A percentile compares a stretch with the other conserved stretches of the same genome.
These are phyloP conservation scores for Neopelma chrysocephalum DNA, from an alignment of 2,797 vertebrate species.

Conservation along the genomic window DNA sequence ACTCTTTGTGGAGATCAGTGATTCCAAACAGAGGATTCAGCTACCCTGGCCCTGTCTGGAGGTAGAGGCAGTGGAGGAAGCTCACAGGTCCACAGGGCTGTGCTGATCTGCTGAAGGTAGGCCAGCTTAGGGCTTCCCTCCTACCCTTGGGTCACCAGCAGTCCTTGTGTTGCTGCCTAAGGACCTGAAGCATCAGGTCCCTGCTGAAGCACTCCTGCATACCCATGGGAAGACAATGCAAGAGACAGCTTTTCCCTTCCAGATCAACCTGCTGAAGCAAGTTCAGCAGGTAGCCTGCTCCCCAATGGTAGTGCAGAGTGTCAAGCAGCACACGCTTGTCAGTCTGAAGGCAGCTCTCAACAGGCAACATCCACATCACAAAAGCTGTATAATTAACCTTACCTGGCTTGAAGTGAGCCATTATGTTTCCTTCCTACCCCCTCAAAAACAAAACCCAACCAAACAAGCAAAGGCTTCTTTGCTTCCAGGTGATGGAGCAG, in stretches of 20 bases:
- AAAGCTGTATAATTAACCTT: background rate
- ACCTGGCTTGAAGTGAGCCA: background rate
- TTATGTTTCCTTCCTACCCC: background rate
- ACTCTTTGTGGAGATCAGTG: background rate
- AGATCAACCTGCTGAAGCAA: background rate
- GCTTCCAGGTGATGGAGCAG: background rate
- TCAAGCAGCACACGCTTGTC: background rate
- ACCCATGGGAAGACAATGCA: background rate
- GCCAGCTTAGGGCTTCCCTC: background rate
- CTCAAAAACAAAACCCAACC: background rate
- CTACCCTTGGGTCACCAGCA: background rate
- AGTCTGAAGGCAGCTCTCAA: background rate
- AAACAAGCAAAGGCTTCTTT: background rate
- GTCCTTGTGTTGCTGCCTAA: background rate
- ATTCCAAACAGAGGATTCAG: background rate
- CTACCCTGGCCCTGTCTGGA: background rate
- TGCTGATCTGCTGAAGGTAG: background rate
- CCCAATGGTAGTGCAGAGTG: fast-evolving
- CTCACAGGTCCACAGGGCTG: background rate
- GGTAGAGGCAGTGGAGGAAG: background rate
- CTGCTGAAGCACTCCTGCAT: background rate
- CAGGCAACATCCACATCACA: background rate
- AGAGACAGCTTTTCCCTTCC: background rate
- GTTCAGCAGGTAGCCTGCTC: background rate
- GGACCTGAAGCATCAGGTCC: background rate